Evolutionary conservation across 1,140 invertebrate species (phyloP), one percentile per base, ranked within the genome.

Genomic region (Chelonus insularis): DNA sequence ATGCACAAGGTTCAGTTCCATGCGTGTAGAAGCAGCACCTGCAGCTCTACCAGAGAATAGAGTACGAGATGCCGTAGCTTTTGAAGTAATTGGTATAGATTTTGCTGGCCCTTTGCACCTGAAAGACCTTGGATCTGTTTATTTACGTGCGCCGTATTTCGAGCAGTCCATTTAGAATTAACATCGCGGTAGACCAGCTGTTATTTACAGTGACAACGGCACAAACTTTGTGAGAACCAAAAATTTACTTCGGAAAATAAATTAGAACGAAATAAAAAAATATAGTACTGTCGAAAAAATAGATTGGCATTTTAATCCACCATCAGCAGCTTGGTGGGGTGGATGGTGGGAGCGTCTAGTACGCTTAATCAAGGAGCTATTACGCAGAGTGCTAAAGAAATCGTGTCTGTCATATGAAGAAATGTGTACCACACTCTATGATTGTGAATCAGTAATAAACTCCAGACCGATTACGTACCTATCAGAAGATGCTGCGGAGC

Each of bases 161-260:
- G 73, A 32, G 76, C 73, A 0, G 65, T 80, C 2, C 74, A 80
- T 67, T 57, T 80, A 2, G 78, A 81, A 63, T 34, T 79, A 7
- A 14, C 50, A 70, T 50, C 62, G 72, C 60, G 73, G 74, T 32
- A 57, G 71, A 59, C 76, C 74, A 2, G 39, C 37, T 1, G 67
- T 67, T 0, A 72, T 84, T 7, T 81, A 72, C 45, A 76, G 68
- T 37, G 76, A 83, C 56, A 81, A 82, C 56, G 80, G 68, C 0
- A 75, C 69, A 2, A 76, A 77, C 64, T 77, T 81, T 37, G 62
- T 65, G 8, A 71, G 70, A n/a, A 48, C 64, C 0, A 41, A 56
- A 18, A 78, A 75, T 55, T 34, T 56, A 34, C 69, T 76, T 5
- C 52, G 48, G 39, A 57, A 55, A 34, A 16, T 77, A 11, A 66